These are phyloP conservation scores for Pseudopipra pipra DNA, from an alignment of 2,113 vertebrate genomes.

Conservation along the genomic window DNA sequence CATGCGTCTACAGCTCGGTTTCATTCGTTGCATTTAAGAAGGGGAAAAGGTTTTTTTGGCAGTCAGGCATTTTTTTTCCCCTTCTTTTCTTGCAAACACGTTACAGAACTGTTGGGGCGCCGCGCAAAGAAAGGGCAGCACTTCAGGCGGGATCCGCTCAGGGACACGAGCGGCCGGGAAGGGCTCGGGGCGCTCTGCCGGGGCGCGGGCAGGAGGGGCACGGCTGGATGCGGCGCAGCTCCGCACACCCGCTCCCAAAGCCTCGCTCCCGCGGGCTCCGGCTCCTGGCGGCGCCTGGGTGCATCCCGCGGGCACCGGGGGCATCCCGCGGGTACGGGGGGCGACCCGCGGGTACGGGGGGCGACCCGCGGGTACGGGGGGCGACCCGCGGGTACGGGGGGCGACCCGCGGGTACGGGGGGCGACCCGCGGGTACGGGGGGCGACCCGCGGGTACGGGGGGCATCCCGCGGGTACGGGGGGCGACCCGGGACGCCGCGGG, in stretches of 20 bases:
- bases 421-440: too few species aligned
- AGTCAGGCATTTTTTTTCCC: fast-evolving
- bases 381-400: too few species aligned
- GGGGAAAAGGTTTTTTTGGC: not conserved
- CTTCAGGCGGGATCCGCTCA: not conserved
- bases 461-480: not conserved
- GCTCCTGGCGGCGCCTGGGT: not conserved
- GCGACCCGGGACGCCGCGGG: not conserved
- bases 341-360: not conserved
- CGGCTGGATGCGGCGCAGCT: not conserved
- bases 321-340: too few species aligned
- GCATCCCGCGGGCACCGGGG: not conserved
- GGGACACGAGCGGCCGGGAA: not conserved
- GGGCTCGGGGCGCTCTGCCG: not conserved
- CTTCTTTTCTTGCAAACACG: not conserved
- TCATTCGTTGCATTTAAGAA: not conserved
- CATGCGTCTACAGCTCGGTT: not conserved
- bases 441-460: too few species aligned
- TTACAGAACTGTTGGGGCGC: not conserved
- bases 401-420: too few species aligned
- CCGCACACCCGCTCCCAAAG: not conserved
- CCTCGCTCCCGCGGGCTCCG: not conserved
- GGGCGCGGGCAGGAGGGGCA: not conserved
- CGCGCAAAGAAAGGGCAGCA: not conserved
- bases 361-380: not conserved